Base-by-base conservation (phyloP, 2,113 vertebrate species). In the Amazona guildingii region DNA sequence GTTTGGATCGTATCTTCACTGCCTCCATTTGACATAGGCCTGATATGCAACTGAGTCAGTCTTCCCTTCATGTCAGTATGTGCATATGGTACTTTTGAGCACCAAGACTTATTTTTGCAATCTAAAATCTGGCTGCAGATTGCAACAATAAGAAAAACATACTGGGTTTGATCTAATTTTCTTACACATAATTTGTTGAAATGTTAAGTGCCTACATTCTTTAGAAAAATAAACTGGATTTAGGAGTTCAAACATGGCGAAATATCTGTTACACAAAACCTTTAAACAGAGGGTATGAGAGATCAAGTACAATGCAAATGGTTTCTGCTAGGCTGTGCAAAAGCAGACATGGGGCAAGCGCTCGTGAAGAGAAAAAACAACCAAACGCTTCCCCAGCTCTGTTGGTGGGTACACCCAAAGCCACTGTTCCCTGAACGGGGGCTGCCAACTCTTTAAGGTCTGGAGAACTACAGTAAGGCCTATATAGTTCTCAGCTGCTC, bases 341-440 rank as follows among this genome's bases (percentile, higher is more conserved):
- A 51, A 35, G 54, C 64, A 41, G 54, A 69, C 29, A 35, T 6
- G 16, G 51, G 61, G 39, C 54, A 62, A 8, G 5, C 0, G 28
- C 1, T 78, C 18, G 6, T 21, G 13, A 59, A 59, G 55, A 33
- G 12, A 21, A n/a, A 28, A 17, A 52, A 18, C 33, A 39, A 59
- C 17, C 43, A 27, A 29, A 2, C 1, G 1, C 12, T 2, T 13
- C 52, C 24, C 5, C 0, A 1, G 19, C 3, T 43, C 44, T 27
- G 24, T 1, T 1, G 1, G 16, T 39, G 67, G 33, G 21, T 8
- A n/a, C 21, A 13, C 14, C 11, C 35, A 28, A 35, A 62, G 31
- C 24, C 19, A n/a, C 11, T 5, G 2, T 33, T 66, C 35, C 57
- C 39, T 20, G 10, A 37, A 35, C 18, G 20, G 13, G 8, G 49